These are phyloP conservation scores for Vanessa tameamea DNA, from an alignment of 1,140 invertebrate species.

Conservation along the genomic window DNA sequence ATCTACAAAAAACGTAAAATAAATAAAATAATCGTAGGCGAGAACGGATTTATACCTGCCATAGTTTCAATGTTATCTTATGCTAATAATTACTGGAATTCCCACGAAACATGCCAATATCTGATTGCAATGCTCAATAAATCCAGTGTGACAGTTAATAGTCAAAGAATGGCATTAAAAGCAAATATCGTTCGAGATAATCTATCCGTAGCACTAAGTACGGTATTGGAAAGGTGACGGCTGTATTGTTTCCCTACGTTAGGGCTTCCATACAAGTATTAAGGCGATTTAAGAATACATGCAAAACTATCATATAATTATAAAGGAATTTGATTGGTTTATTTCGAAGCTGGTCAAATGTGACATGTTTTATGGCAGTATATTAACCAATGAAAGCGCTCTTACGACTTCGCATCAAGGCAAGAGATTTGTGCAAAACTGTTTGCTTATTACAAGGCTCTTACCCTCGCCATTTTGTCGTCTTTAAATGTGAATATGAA, in stretches of 20 bases:
- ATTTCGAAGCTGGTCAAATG: too few species aligned
- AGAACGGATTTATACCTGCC: constrained; percentile 50
- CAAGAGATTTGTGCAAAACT: too few species aligned
- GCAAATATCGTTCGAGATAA: constrained; percentile 46
- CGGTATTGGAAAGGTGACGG: constrained; percentile 33
- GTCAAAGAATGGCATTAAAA: constrained; percentile 61
- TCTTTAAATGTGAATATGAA: too few species aligned
- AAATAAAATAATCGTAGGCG: constrained; percentile 42
- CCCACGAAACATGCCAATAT: constrained; percentile 56
- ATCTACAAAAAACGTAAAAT: constrained; percentile 16
- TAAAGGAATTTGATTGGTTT: too few species aligned
- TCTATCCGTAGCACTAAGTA: constrained; percentile 35
- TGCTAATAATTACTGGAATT: constrained; percentile 61
- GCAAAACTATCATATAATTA: too few species aligned
- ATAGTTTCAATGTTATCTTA: constrained; percentile 48
- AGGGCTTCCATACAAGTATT: neutral
- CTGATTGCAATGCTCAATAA: constrained; percentile 57
- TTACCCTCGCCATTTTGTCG: too few species aligned
- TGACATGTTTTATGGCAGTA: too few species aligned
- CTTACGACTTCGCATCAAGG: too few species aligned
- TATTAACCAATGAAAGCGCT: too few species aligned
- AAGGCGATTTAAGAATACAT: neutral
- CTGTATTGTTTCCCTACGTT: constrained; percentile 29
- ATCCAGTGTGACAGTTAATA: constrained; percentile 47
- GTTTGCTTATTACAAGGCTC: too few species aligned